phyloP scores from a whole-genome alignment of 2,113 vertebrate species.

The Microcebus lehilahytsara region DNA sequence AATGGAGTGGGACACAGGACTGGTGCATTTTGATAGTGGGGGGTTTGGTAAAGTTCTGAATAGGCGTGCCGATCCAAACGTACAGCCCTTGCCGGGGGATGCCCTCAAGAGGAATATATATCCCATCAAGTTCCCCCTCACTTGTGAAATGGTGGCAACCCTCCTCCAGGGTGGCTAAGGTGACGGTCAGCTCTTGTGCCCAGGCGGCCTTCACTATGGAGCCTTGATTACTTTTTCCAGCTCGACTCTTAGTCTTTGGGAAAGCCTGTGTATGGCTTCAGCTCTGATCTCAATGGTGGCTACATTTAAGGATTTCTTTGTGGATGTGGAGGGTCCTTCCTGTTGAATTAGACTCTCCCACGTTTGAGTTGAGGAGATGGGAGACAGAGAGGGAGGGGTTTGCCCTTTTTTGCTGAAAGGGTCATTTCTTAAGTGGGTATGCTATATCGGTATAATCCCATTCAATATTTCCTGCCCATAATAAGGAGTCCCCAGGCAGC shows the following conservation, averaged over 20 bases:
- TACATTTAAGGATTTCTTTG: not conserved
- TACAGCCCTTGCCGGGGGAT: too few species aligned
- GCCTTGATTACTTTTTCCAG: not conserved
- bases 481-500: not conserved
- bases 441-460: not conserved
- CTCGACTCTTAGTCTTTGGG: not conserved
- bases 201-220: fast-evolving
- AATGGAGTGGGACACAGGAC: not conserved
- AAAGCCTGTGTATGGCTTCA: not conserved
- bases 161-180: not conserved
- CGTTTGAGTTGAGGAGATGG: not conserved
- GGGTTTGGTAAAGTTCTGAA: not conserved
- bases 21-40: not conserved
- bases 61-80: not conserved
- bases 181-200: fast-evolving
- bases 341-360: not conserved
- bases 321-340: not conserved
- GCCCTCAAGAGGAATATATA: not conserved
- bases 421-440: not conserved
- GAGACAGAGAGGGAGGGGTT: not conserved
- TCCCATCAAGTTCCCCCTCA: not conserved
- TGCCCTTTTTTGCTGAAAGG: not conserved
- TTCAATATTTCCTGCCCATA: not conserved
- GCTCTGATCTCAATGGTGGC: not conserved
- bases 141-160: not conserved